Percentiles rank a stretch among this genome's conserved stretches.
phyloP scores from a whole-genome alignment of 2,113 vertebrate species.

The Pluvianellus socialis region DNA sequence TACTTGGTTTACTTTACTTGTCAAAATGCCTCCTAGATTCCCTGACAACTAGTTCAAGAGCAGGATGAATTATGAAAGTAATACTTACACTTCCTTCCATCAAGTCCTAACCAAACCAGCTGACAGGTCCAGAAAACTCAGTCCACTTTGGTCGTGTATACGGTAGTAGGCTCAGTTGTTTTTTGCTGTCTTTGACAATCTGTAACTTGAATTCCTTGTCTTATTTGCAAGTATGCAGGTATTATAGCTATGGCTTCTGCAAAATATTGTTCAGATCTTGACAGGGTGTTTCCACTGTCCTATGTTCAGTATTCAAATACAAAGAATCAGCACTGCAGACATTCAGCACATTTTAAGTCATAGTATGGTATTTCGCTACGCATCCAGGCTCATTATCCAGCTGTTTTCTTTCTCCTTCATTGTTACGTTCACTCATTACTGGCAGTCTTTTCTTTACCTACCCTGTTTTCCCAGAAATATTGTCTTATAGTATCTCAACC shows the following conservation, averaged over 20 bases:
- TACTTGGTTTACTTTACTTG: not conserved
- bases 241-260: not conserved
- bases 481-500: not conserved
- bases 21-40: not conserved
- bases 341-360: not conserved
- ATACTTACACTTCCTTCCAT: not conserved
- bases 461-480: not conserved
- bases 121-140: not conserved
- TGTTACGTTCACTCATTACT: not conserved
- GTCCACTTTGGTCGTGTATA: accelerated
- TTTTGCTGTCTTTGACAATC: not conserved
- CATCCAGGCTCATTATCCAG: not conserved
- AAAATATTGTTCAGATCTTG: not conserved
- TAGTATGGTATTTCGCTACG: not conserved
- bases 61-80: not conserved
- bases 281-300: not conserved
- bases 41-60: not conserved
- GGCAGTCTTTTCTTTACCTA: not conserved
- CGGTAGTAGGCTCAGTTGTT: not conserved
- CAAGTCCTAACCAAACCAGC: not conserved
- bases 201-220: not conserved
- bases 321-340: not conserved
- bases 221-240: not conserved
- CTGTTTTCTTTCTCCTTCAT: not conserved
- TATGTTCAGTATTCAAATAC: not conserved